These are phyloP conservation scores for Delia radicum DNA, from an alignment of 1,140 invertebrate genomes.

Conservation along the genomic window DNA sequence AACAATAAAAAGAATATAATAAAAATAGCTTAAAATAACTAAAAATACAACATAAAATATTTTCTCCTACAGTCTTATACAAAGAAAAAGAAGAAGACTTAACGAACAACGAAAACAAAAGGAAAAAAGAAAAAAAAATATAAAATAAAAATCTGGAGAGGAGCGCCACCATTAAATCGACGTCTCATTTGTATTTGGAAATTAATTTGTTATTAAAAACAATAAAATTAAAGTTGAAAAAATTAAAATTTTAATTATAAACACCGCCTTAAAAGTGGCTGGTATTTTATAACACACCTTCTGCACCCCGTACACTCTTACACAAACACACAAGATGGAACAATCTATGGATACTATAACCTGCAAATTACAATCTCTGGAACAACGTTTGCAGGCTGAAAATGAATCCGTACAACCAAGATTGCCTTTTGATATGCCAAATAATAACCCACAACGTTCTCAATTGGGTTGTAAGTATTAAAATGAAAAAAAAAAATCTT, in stretches of 20 bases:
- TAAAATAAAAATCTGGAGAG: neutral
- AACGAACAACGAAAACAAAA: neutral
- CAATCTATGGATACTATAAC: slow-evolving; percentile 55
- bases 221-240: neutral
- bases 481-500: neutral
- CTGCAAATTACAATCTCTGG: slow-evolving; percentile 66
- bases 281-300: neutral
- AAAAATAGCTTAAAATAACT: neutral
- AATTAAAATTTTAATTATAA: neutral
- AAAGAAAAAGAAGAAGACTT: neutral
- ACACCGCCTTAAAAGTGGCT: neutral
- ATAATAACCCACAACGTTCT: neutral
- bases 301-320: neutral
- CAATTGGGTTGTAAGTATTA: slow-evolving; percentile 11
- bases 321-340: neutral
- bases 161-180: slow-evolving; percentile 6
- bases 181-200: neutral
- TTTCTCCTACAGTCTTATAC: neutral
- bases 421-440: slow-evolving; percentile 2
- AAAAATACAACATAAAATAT: neutral
- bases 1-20: neutral
- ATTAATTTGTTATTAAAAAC: neutral
- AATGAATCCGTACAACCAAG: slow-evolving; percentile 57
- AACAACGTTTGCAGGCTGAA: slow-evolving; percentile 66
- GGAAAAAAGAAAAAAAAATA: neutral